phyloP scores from a whole-genome alignment of 92 coral and sea anemone genomes.

The Epizoanthus rinbou region DNA sequence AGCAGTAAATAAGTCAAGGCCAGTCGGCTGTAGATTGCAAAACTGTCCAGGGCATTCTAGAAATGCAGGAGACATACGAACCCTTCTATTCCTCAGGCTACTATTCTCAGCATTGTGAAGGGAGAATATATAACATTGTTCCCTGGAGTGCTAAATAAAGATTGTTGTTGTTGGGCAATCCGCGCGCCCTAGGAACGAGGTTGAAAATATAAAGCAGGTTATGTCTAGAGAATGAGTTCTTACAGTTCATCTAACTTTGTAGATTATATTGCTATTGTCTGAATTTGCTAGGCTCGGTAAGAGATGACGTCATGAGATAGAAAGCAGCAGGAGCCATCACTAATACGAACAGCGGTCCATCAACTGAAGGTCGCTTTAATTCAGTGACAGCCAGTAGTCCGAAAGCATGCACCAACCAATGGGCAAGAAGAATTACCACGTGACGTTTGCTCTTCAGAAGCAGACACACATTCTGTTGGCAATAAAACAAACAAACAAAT shows the following conservation, averaged over 20 bases:
- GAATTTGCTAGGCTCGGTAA: conserved; percentile 90
- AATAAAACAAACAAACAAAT: background rate
- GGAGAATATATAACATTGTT: no score
- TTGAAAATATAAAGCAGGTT: no score
- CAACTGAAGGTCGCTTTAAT: conserved; percentile 65
- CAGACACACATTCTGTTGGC: conserved; percentile 69
- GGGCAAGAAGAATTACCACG: conserved; percentile 75
- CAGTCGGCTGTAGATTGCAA: no score
- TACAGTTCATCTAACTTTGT: background rate
- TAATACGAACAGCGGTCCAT: conserved; percentile 88
- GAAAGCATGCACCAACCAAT: conserved; percentile 90
- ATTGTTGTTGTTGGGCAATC: no score
- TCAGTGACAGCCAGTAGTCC: conserved; percentile 92
- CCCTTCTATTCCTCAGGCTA: no score
- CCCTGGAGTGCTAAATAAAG: no score
- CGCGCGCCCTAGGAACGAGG: no score
- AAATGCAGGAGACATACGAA: no score
- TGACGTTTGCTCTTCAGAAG: conserved; percentile 78
- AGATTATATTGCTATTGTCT: conserved; percentile 41
- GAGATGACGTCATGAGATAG: conserved; percentile 77
- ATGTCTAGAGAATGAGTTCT: no score
- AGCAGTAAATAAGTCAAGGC: no score
- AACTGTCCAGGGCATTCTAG: no score
- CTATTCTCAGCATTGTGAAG: no score
- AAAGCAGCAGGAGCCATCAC: conserved; percentile 83